Conservation (phyloP, 2,888 invertebrate genomes). For the Euzophera pinguis region DNA sequence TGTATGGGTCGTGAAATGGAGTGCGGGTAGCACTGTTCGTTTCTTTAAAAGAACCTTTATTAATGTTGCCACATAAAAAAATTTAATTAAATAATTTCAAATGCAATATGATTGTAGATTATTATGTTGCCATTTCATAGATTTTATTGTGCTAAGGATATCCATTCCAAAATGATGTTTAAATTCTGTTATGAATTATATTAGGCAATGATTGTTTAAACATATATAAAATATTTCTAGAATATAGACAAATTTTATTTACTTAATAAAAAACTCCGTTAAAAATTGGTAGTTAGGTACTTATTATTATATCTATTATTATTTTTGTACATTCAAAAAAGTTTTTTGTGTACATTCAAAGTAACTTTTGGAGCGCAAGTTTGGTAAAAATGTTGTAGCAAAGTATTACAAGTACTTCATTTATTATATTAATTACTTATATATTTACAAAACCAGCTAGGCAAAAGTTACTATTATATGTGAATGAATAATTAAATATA, state of each 20-base stretch:
- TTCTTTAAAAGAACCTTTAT: slow-evolving; percentile 26
- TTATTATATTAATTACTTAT: too few species aligned
- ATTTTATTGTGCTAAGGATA: slow-evolving; percentile 23
- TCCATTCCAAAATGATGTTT: slow-evolving; percentile 23
- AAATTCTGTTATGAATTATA: slow-evolving; percentile 21
- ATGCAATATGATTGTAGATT: slow-evolving; percentile 20
- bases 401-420: too few species aligned
- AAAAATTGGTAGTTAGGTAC: background rate
- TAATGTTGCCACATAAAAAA: slow-evolving; percentile 39
- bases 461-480: too few species aligned
- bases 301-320: too few species aligned
- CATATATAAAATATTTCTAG: background rate
- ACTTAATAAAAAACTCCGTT: background rate
- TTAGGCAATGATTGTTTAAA: slow-evolving; percentile 25
- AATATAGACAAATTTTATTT: background rate
- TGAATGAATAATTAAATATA: too few species aligned
- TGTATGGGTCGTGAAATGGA: slow-evolving; percentile 31
- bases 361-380: background rate
- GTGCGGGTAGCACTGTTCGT: slow-evolving; percentile 55
- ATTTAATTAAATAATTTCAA: slow-evolving; percentile 23
- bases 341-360: background rate
- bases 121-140: slow-evolving; percentile 22
- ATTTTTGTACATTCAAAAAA: too few species aligned
- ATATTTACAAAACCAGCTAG: too few species aligned
- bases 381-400: background rate